These are phyloP conservation scores for Otus scops DNA, from an alignment of 2,797 vertebrate species.

Conservation along the genomic window DNA sequence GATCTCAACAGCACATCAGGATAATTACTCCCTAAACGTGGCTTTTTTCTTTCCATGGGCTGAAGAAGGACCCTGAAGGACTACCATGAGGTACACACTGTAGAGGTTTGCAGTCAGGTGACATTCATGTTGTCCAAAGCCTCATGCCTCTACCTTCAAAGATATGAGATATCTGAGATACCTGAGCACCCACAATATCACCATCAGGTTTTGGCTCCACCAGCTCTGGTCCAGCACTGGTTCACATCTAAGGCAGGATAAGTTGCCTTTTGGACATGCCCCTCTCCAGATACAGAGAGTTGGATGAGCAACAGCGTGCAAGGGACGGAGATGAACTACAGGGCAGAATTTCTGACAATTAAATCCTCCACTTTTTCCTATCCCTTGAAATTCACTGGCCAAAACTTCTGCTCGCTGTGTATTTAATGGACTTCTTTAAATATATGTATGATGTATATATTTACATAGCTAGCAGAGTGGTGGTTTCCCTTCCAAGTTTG, in stretches of 20 bases:
- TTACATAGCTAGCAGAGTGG: not conserved
- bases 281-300: not conserved
- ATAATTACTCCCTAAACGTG: not conserved
- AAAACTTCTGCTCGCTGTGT: not conserved
- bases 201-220: not conserved
- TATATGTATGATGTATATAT: not conserved
- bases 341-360: not conserved
- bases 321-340: not conserved
- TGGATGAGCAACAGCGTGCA: not conserved
- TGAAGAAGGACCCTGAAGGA: not conserved
- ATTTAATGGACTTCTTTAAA: not conserved
- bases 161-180: not conserved
- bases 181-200: not conserved
- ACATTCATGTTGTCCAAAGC: not conserved
- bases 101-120: not conserved
- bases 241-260: not conserved
- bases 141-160: not conserved
- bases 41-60: not conserved
- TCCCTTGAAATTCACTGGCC: not conserved
- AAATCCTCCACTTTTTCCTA: not conserved
- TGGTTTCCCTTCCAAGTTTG: conserved; percentile 34
- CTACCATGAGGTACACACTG: not conserved
- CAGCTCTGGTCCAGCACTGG: not conserved
- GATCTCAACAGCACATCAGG: not conserved
- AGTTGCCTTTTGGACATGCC: not conserved